Evolutionary conservation across 2,113 vertebrate genomes (phyloP).

Genomic region (Myrmophylax atrothorax): DNA sequence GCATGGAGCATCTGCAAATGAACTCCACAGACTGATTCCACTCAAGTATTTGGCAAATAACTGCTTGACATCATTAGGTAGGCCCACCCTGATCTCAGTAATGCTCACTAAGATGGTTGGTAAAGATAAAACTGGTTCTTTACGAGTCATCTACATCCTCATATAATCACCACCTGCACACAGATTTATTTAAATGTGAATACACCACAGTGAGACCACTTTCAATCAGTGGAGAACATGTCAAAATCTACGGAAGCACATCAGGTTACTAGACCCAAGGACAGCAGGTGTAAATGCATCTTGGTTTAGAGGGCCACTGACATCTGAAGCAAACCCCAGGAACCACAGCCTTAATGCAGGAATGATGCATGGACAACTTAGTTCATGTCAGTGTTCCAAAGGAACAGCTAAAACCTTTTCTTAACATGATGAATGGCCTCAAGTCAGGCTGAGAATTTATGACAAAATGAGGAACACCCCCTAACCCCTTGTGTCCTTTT

Average conservation of each 20-base stretch:
- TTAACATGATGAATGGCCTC: conserved; percentile 2
- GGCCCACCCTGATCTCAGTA: not conserved
- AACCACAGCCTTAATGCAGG: not conserved
- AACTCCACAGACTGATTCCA: accelerated
- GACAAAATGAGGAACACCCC: not conserved
- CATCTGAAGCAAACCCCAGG: not conserved
- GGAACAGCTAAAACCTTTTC: not conserved
- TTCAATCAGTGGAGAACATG: not conserved
- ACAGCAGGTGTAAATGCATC: not conserved
- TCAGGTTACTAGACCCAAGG: not conserved
- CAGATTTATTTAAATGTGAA: not conserved
- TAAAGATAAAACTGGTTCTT: not conserved
- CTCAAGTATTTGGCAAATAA: not conserved
- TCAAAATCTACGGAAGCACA: not conserved
- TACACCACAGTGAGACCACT: not conserved
- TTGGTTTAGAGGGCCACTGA: not conserved
- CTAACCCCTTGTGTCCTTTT: not conserved
- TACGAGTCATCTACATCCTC: accelerated
- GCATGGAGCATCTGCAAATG: not conserved
- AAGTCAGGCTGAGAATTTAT: not conserved
- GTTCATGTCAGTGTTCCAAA: conserved; percentile 4
- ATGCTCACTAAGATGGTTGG: not conserved
- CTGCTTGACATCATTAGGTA: not conserved
- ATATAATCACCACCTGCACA: not conserved
- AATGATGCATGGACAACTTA: not conserved